Conservation (phyloP, 2,888 invertebrate species). For the Nomada lathburiana region DNA sequence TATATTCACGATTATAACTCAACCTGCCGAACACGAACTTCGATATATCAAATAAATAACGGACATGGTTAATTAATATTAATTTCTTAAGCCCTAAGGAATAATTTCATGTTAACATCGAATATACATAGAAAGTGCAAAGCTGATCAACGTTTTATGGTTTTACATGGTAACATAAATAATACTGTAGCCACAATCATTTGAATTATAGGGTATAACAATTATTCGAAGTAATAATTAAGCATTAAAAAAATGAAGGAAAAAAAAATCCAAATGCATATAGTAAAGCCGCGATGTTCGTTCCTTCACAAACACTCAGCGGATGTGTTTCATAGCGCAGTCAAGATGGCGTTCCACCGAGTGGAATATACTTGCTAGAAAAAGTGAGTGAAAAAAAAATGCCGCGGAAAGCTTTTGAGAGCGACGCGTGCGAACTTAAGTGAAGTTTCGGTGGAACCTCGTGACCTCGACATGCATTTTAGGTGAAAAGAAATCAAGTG, state of each 20-base stretch:
- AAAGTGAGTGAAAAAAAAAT: constrained; percentile 77
- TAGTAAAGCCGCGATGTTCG: constrained; percentile 63
- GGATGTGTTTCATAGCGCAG: constrained; percentile 68
- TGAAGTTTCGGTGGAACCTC: constrained; percentile 48
- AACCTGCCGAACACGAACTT: background rate
- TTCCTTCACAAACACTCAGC: constrained; percentile 62
- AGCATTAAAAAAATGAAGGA: constrained; percentile 18
- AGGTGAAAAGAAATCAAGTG: constrained; percentile 46
- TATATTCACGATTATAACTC: background rate
- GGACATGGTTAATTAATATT: background rate
- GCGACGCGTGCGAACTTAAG: constrained; percentile 72
- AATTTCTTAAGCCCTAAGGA: background rate
- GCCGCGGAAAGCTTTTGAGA: constrained; percentile 76
- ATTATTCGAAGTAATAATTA: constrained; percentile 23
- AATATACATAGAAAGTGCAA: constrained; percentile 2
- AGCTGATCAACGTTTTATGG: constrained; percentile 9
- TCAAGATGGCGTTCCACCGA: constrained; percentile 79
- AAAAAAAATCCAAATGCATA: constrained; percentile 38
- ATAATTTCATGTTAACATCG: background rate
- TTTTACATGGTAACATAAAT: background rate
- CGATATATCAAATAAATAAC: background rate
- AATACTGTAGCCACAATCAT: background rate
- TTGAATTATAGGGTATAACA: background rate
- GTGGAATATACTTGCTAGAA: constrained; percentile 75
- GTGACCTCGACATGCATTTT: constrained; percentile 55